Base-by-base conservation (phyloP, 2,797 vertebrate species). In the Oreochromis mossambicus region DNA sequence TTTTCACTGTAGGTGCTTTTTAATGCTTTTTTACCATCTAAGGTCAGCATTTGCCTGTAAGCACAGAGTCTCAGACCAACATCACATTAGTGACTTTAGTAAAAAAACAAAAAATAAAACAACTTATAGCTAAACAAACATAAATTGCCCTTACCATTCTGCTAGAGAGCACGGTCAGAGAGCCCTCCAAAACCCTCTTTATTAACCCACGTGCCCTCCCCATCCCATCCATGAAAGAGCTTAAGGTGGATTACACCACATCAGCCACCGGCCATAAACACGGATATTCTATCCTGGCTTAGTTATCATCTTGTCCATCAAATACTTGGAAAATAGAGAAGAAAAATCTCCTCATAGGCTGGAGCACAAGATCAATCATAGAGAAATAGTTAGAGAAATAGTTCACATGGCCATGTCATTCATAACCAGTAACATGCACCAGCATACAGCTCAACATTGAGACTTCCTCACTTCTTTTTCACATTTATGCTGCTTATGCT, bases 161-260 rank as follows among this genome's bases (percentile, higher is more conserved):
- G 77, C 24, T 52, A 32, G 50, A 63, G 3, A 78, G 26, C 79
- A 21, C 2, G 13, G 73, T 79, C 83, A 73, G 78, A 86, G 68
- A 80, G 80, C 29, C 58, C 36, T 84, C 66, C 46, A 75, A 32
- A 75, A 50, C 43, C 43, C 17, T 82, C 84, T 85, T 54, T 63
- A 58, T 82, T 78, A 58, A 79, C 66, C 79, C 80, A 75, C 7
- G 2, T 46, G 15, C 75, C 66, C 77, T n/a, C 73, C 86, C 84
- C 54, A 26, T 75, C 84, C 86, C 78, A 54, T 63, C 81, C 83
- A 83, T 58, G 76, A 83, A 88, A 17, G 82, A 88, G 88, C 94
- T 95, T 95, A 95, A 90, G 83, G 78, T 94, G 94, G 95, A 95
- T 48, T 73, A 95, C 92, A 88, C 89, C 84, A 92, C 88, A 91